A percentile compares a stretch with the other conserved stretches of the same genome.
Conservation (phyloP, 2,113 vertebrate genomes). For the Paracanthobrama guichenoti region DNA sequence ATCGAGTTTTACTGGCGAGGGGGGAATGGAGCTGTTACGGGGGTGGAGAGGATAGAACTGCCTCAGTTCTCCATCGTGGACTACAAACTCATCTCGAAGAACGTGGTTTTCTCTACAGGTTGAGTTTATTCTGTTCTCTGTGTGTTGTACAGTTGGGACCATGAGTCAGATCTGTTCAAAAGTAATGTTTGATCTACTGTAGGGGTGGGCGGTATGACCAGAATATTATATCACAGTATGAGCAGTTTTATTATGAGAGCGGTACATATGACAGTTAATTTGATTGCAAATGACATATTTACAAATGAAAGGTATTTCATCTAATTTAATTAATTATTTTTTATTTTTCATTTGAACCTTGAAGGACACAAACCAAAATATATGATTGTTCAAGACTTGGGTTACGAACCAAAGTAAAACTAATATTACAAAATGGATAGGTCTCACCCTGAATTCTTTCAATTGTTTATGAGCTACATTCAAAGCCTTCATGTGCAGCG, state of each 20-base stretch:
- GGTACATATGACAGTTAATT: background rate
- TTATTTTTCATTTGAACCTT: background rate
- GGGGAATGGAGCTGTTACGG: slow-evolving; percentile 91
- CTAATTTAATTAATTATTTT: too few relatives aligned
- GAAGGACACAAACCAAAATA: background rate
- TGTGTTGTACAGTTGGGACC: background rate
- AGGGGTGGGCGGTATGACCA: background rate
- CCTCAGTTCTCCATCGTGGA: slow-evolving; percentile 99
- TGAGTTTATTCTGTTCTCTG: background rate
- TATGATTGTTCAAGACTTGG: background rate
- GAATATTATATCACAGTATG: background rate
- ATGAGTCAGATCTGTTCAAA: background rate
- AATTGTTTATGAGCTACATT: background rate
- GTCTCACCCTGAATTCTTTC: background rate
- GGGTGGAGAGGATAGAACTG: slow-evolving; percentile 94
- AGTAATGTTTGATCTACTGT: background rate
- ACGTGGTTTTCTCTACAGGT: slow-evolving; percentile 99
- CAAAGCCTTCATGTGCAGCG: background rate
- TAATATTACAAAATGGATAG: background rate
- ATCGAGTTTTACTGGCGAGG: slow-evolving; percentile 99
- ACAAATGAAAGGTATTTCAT: background rate
- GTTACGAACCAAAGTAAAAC: background rate
- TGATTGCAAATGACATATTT: background rate
- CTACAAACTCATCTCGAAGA: slow-evolving; percentile 97
- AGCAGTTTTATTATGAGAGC: background rate